Base-by-base conservation (phyloP, 2,888 invertebrate species). In the Nomada goodeniana region DNA sequence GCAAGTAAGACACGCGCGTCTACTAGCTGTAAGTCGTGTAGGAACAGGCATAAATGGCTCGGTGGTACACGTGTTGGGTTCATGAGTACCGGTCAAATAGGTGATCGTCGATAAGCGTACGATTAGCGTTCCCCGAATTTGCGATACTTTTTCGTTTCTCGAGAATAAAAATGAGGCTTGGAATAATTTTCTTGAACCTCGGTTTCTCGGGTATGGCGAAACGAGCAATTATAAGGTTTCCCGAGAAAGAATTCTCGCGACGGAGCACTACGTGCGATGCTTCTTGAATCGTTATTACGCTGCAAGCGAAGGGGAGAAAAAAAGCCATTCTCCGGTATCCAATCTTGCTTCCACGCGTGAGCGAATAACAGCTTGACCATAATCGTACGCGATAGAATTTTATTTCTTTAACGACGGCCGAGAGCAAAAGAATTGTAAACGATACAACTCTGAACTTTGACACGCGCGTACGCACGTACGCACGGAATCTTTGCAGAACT, bases 1-100 rank as follows among this genome's bases (percentile, higher is more conserved):
- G 68, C 86, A 78, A 68, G 59, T 72, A 76, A 69, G 81, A 70
- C 87, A 80, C 87, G 78, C 82, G 84, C 76, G 69, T 82, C 77
- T 83, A 76, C 82, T 36, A 80, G 76, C 59, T 80, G 81, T 82
- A 75, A 63, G 3, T 29, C 69, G 76, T 76, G 79, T 79, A 70
- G 64, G 67, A 76, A 76, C 72, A 63, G 70, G 80, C 83, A 75
- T 74, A 84, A 87, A 87, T 75, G 86, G 78, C 67, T 80, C 29
- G 76, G 55, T 75, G 36, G 59, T 80, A 82, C 88, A 84, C 84
- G 87, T 85, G 87, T 82, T 77, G 18, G 70, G 29, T 64, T 81
- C 74, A 26, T 67, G 80, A 79, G 78, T 83, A 69, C 87, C 76
- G 82, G 74, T 82, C 85, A 76, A 84, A 82, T 84, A 68, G 69